These are phyloP conservation scores for Drosophila nannoptera DNA, from an alignment of 1,140 invertebrate genomes.

Conservation along the genomic window DNA sequence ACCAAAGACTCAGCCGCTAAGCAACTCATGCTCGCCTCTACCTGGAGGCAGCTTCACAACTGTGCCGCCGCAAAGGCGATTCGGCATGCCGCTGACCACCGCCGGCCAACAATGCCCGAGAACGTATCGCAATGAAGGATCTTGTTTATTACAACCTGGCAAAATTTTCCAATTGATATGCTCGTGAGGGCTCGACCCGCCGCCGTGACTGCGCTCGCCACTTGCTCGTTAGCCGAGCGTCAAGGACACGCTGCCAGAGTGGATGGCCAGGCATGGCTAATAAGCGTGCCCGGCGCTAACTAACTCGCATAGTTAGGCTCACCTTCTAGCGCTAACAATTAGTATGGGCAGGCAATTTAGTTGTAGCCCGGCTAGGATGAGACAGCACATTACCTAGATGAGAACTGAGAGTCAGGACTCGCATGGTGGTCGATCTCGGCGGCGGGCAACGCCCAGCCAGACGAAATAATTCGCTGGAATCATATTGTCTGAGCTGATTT, in stretches of 20 bases:
- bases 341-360: conserved; percentile 55
- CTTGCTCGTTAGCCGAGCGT: conserved; percentile 48
- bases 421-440: conserved; percentile 48
- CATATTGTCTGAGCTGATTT: conserved; percentile 44
- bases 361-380: conserved; percentile 60
- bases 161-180: conserved; percentile 71
- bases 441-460: conserved; percentile 31
- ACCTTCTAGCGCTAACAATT: conserved; percentile 67
- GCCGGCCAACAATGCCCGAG: conserved; percentile 9
- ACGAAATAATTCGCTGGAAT: conserved; percentile 68
- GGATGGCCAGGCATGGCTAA: conserved; percentile 35
- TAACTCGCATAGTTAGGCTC: conserved; percentile 48
- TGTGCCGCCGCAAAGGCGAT: conserved; percentile 48
- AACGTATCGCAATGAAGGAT: conserved; percentile 68
- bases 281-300: conserved; percentile 68
- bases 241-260: conserved; percentile 55
- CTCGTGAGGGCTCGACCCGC: conserved; percentile 24
- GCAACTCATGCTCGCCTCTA: conserved; percentile 20
- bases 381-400: conserved; percentile 34
- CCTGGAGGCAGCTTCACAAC: conserved; percentile 46
- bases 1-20: conserved; percentile 20
- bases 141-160: conserved; percentile 77
- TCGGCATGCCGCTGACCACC: conserved; percentile 53
- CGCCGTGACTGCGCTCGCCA: conserved; percentile 45
- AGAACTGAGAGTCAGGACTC: background rate